Conservation (phyloP, 2,888 invertebrate species). For the Pachymerium ferrugineum region DNA sequence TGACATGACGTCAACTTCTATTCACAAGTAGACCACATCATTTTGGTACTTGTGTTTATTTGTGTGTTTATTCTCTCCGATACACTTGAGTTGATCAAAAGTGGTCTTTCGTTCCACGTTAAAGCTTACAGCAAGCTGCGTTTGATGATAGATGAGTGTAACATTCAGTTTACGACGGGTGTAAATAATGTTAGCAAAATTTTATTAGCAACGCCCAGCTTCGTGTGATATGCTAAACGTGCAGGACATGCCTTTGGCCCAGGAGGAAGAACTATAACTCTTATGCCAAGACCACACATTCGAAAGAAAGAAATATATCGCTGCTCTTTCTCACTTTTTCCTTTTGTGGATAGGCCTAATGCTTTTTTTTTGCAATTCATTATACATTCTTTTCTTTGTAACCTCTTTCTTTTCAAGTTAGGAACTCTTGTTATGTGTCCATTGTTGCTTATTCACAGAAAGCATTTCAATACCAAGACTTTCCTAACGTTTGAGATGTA, state of each 20-base stretch:
- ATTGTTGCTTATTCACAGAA: too few species aligned
- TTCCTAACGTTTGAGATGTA: too few species aligned
- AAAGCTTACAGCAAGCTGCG: neutral
- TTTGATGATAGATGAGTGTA: conserved; percentile 18
- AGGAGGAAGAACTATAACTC: conserved; percentile 4
- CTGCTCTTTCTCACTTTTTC: neutral
- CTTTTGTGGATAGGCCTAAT: neutral
- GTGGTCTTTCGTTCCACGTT: conserved; percentile 1
- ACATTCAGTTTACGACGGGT: conserved; percentile 17
- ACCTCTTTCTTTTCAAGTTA: too few species aligned
- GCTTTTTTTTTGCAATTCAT: neutral
- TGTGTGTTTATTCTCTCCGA: neutral
- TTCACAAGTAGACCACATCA: conserved; percentile 6
- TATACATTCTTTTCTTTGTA: neutral
- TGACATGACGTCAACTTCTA: conserved; percentile 7
- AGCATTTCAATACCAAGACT: too few species aligned
- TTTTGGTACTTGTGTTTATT: neutral
- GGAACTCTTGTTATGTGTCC: too few species aligned
- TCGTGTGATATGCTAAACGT: conserved; percentile 1
- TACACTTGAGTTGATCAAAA: conserved; percentile 13
- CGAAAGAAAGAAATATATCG: neutral
- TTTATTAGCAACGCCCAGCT: conserved; percentile 16
- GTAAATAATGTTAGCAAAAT: conserved; percentile 25
- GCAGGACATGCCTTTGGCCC: conserved; percentile 16
- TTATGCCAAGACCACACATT: conserved; percentile 16